Conservation (phyloP, 2,888 invertebrate genomes). For the Dysmachus trigonus region DNA sequence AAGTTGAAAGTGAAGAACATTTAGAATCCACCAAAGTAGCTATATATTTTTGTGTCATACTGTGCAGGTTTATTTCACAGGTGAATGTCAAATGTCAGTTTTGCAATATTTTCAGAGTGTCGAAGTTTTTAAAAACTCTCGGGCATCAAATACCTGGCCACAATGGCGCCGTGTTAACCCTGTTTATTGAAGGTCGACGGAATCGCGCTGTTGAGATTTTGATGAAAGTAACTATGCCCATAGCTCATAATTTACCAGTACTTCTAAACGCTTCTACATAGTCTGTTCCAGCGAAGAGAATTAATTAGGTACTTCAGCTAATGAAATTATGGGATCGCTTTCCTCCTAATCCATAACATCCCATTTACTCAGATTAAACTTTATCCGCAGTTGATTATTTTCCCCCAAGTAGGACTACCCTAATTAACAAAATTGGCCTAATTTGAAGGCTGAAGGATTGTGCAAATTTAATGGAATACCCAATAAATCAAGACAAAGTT, state of each 20-base stretch:
- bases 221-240: neutral
- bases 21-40: too few species aligned
- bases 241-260: neutral
- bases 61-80: too few species aligned
- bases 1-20: too few species aligned
- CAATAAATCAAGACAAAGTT: conserved; percentile 3
- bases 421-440: conserved; percentile 17
- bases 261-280: neutral
- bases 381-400: conserved; percentile 23
- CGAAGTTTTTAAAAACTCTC: too few species aligned
- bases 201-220: neutral
- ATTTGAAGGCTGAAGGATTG: conserved; percentile 23
- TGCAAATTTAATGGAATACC: conserved; percentile 2
- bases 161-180: too few species aligned
- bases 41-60: too few species aligned
- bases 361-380: conserved; percentile 19
- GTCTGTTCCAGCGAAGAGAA: neutral
- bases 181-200: neutral
- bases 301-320: conserved; percentile 5
- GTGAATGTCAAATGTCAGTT: too few species aligned
- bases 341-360: conserved; percentile 11
- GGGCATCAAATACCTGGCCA: too few species aligned
- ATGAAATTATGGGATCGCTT: conserved; percentile 19
- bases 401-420: neutral
- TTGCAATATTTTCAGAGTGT: too few species aligned